Conservation (phyloP, 1,140 invertebrate species). For the Drosophila pseudoananassae region DNA sequence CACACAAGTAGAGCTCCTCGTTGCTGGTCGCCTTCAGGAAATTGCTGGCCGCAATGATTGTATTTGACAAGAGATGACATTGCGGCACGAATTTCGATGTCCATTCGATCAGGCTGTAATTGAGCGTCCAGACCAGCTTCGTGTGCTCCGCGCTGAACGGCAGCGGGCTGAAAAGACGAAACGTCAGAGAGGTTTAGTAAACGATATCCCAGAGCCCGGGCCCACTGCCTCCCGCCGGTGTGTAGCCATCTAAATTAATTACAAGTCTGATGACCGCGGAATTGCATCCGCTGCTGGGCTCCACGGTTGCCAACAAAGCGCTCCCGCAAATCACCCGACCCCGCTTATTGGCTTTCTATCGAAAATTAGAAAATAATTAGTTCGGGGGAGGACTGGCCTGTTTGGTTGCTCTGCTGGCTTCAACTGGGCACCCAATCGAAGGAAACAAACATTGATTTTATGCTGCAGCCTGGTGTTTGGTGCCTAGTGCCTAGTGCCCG, state of each 20-base stretch:
- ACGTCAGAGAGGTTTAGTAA: constrained; percentile 14
- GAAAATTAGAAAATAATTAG: constrained; percentile 78
- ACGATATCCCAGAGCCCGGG: constrained; percentile 5
- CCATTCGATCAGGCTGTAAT: constrained; percentile 84
- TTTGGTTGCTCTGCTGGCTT: constrained; percentile 25
- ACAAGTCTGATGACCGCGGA: constrained; percentile 49
- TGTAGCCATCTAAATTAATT: constrained; percentile 66
- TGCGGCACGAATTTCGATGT: constrained; percentile 83
- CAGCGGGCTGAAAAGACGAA: constrained; percentile 57
- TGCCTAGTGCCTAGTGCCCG: not conserved
- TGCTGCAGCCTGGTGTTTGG: not conserved
- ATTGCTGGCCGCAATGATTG: constrained; percentile 79
- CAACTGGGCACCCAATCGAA: constrained; percentile 18
- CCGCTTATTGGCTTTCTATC: constrained; percentile 13
- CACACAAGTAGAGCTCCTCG: constrained; percentile 77
- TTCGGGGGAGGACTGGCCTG: constrained; percentile 18
- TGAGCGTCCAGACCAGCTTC: constrained; percentile 78
- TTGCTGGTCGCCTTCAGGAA: constrained; percentile 74
- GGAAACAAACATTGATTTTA: constrained; percentile 39
- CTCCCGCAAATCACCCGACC: not conserved
- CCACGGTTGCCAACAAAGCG: not conserved
- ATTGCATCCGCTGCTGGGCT: constrained; percentile 32
- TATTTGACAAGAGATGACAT: constrained; percentile 78
- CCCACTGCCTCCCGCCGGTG: constrained; percentile 1
- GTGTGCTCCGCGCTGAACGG: constrained; percentile 70